These are phyloP conservation scores for Macquaria australasica DNA, from an alignment of 2,113 vertebrate genomes.

Conservation along the genomic window DNA sequence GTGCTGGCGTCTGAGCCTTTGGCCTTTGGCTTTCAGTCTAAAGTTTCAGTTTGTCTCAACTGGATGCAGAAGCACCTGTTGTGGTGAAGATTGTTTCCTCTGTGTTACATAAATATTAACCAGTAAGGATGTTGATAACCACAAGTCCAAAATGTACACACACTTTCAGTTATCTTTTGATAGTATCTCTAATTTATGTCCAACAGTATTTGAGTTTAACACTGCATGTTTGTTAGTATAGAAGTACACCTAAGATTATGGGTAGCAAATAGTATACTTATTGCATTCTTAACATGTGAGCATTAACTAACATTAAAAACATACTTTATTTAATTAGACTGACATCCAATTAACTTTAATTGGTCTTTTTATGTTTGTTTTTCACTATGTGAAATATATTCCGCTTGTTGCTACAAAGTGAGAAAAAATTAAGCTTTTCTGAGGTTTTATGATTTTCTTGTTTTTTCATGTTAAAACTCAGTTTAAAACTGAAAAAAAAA, in stretches of 20 bases:
- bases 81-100: slow-evolving; percentile 52
- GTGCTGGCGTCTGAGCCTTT: background rate
- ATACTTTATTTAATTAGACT: too few species aligned
- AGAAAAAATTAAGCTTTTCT: background rate
- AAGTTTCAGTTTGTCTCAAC: slow-evolving; percentile 33
- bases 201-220: background rate
- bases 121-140: slow-evolving; percentile 31
- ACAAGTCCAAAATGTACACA: slow-evolving; percentile 13
- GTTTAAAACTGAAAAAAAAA: background rate
- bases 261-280: background rate
- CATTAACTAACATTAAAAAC: background rate
- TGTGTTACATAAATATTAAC: slow-evolving; percentile 51
- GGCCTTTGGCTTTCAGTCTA: background rate
- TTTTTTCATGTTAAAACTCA: background rate
- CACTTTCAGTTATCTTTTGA: background rate
- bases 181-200: background rate
- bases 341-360: background rate
- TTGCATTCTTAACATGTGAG: background rate
- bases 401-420: background rate
- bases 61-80: slow-evolving; percentile 63
- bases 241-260: background rate
- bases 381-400: background rate
- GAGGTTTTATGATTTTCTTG: too few species aligned
- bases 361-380: background rate
- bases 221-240: background rate